Percentiles rank a stretch among this genome's conserved stretches.
Conservation (phyloP, 2,797 vertebrate species). For the Propithecus perrieri region DNA sequence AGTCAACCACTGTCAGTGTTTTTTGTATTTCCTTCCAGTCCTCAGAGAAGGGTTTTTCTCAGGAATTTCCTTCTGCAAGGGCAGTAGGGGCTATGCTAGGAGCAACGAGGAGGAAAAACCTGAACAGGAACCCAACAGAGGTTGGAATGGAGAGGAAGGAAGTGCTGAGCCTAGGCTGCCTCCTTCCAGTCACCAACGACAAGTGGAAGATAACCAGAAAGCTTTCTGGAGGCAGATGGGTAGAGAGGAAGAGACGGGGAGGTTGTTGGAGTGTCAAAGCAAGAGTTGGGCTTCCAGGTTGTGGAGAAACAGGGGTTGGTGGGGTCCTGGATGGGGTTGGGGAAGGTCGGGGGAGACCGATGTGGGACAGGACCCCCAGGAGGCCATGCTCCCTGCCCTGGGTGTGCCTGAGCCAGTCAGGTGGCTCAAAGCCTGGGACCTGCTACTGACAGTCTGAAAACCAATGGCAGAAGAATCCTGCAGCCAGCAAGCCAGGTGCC, state of each 20-base stretch:
- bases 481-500: neutral
- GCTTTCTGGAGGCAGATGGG: neutral
- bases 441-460: neutral
- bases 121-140: neutral
- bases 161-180: neutral
- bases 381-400: neutral
- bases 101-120: neutral
- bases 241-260: neutral
- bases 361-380: neutral
- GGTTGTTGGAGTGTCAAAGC: neutral
- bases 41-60: neutral
- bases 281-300: neutral
- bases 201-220: rapidly evolving
- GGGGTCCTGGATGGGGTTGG: neutral
- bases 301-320: neutral
- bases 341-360: rapidly evolving
- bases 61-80: neutral
- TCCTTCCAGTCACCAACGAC: neutral
- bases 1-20: neutral
- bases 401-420: neutral
- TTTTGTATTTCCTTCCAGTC: neutral
- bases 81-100: neutral
- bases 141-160: neutral
- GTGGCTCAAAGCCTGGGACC: rapidly evolving
- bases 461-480: too few relatives aligned